Conservation (phyloP, 2,888 invertebrate species). For the Thysanoteuthis rhombus region DNA sequence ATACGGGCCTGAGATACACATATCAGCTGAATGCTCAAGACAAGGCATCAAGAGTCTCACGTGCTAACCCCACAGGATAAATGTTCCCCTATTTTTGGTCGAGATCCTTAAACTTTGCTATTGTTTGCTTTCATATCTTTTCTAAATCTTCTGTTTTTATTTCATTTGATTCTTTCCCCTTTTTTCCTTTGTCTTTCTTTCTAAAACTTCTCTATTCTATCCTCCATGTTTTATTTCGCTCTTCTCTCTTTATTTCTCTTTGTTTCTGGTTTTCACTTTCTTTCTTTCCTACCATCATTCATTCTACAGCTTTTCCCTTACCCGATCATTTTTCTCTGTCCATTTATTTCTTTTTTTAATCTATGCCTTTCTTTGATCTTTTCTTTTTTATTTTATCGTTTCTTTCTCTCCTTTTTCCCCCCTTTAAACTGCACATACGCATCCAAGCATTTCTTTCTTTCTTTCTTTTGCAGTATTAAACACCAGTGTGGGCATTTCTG, state of each 20-base stretch:
- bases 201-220: too few species aligned
- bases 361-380: background rate
- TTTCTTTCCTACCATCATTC: rapidly evolving
- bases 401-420: background rate
- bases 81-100: too few species aligned
- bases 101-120: too few species aligned
- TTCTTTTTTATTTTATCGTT: background rate
- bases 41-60: too few species aligned
- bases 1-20: too few species aligned
- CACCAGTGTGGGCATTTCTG: background rate
- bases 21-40: too few species aligned
- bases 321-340: rapidly evolving
- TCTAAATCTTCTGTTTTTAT: too few species aligned
- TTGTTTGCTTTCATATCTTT: too few species aligned
- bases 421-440: background rate
- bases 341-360: background rate
- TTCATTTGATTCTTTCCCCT: background rate
- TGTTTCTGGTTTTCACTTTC: background rate
- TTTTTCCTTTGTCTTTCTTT: background rate
- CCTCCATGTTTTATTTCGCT: background rate
- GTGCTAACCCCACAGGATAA: too few species aligned
- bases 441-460: background rate
- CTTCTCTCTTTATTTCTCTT: background rate
- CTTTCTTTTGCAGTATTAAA: background rate
- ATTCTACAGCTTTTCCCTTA: background rate